Evolutionary conservation across 2,113 vertebrate species (phyloP).

Genomic region (Oplegnathus fasciatus): DNA sequence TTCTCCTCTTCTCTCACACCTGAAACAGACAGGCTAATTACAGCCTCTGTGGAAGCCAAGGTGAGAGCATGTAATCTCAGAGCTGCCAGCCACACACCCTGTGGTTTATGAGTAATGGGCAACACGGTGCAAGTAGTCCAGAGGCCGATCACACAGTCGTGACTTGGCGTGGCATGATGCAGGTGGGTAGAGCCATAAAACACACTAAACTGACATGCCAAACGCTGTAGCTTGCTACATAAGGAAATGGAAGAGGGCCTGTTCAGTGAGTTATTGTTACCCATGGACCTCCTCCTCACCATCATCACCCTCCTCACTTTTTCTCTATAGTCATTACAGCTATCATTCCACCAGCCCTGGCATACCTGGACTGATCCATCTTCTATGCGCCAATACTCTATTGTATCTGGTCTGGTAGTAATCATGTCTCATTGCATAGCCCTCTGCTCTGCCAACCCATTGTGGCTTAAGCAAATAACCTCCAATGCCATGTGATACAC

Average conservation of each 20-base stretch:
- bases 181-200: slow-evolving; percentile 37
- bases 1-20: slow-evolving; percentile 45
- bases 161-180: slow-evolving; percentile 37
- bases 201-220: slow-evolving; percentile 11
- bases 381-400: slow-evolving; percentile 14
- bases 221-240: background rate
- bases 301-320: background rate
- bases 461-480: slow-evolving; percentile 25
- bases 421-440: slow-evolving; percentile 20
- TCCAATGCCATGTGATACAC: slow-evolving; percentile 37
- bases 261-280: slow-evolving; percentile 7
- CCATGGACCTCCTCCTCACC: background rate
- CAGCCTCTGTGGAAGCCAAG: slow-evolving; percentile 53
- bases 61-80: slow-evolving; percentile 42
- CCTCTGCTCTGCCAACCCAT: slow-evolving; percentile 24
- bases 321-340: background rate
- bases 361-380: slow-evolving; percentile 21
- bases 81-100: background rate
- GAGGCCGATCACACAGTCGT: slow-evolving; percentile 44
- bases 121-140: slow-evolving; percentile 44
- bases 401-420: slow-evolving; percentile 31
- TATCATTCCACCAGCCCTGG: background rate
- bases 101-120: slow-evolving; percentile 27
- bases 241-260: background rate
- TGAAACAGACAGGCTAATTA: slow-evolving; percentile 62